Conservation (phyloP, 2,888 invertebrate species). For the Poecilobothrus nobilitatus region DNA sequence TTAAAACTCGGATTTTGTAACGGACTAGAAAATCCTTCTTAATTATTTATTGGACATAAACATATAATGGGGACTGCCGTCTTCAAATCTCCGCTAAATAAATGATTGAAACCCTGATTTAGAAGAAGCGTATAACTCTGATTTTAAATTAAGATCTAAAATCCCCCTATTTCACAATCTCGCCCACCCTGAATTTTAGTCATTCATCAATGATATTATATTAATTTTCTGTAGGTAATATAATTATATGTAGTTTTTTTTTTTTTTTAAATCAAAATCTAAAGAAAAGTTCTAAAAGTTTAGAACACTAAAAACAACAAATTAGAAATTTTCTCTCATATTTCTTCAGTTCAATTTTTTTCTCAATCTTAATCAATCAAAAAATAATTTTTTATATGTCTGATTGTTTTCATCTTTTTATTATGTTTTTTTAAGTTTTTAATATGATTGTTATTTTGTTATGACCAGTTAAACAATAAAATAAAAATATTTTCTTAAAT, state of each 20-base stretch:
- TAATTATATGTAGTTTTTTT: background rate
- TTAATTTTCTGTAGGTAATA: background rate
- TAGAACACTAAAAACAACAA: background rate
- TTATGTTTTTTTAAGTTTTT: background rate
- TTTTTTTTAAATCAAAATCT: too few species aligned
- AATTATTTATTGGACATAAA: too few species aligned
- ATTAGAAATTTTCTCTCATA: background rate
- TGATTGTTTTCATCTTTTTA: background rate
- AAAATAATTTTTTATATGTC: background rate
- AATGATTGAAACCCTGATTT: too few species aligned
- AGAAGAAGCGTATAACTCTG: too few species aligned
- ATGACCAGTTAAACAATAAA: too few species aligned
- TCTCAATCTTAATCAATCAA: background rate
- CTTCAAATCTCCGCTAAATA: too few species aligned
- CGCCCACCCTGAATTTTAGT: too few species aligned
- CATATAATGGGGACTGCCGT: too few species aligned
- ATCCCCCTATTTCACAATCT: too few species aligned
- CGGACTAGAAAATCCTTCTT: too few species aligned
- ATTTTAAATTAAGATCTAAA: too few species aligned
- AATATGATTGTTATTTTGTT: background rate
- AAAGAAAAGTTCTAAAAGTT: background rate
- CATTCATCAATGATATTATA: background rate
- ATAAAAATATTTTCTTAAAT: background rate
- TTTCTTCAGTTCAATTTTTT: background rate
- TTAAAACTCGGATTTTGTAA: too few species aligned